Evolutionary conservation across 2,797 vertebrate species (phyloP).

Genomic region (Spinibarbus caldwelli): DNA sequence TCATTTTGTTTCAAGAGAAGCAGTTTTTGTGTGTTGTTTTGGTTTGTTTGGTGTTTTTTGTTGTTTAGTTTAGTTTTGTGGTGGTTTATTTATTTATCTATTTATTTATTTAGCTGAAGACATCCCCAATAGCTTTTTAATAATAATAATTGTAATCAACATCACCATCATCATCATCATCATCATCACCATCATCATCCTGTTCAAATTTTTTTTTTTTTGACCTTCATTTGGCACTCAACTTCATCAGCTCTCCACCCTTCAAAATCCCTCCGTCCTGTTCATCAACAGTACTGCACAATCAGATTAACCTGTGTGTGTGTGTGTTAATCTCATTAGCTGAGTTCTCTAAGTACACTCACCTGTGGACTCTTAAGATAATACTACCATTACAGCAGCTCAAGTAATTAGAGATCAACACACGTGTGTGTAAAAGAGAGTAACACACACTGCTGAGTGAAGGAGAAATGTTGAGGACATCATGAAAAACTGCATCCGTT

Average conservation of each 20-base stretch:
- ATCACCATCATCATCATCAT: neutral
- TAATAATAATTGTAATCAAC: neutral
- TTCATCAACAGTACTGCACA: constrained; percentile 28
- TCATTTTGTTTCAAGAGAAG: too few relatives aligned
- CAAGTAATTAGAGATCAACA: constrained; percentile 33
- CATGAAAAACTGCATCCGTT: neutral
- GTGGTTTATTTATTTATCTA: neutral
- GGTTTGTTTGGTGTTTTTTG: too few relatives aligned
- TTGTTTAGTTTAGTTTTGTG: neutral
- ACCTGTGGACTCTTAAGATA: constrained; percentile 29
- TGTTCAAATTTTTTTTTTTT: neutral
- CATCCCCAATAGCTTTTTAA: neutral
- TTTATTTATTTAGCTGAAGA: neutral
- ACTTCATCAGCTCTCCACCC: constrained; percentile 6
- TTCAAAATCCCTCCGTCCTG: constrained; percentile 18
- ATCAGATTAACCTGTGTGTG: constrained; percentile 31
- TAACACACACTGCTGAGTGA: neutral
- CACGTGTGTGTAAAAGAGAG: constrained; percentile 9
- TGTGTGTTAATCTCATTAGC: constrained; percentile 42
- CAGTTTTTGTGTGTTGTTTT: too few relatives aligned
- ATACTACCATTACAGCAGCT: constrained; percentile 13
- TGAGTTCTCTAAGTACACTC: constrained; percentile 36
- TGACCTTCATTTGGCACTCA: neutral
- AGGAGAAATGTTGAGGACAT: neutral
- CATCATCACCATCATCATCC: neutral